phyloP scores from a whole-genome alignment of 2,888 invertebrate species.

The Chromoteleia sp. region DNA sequence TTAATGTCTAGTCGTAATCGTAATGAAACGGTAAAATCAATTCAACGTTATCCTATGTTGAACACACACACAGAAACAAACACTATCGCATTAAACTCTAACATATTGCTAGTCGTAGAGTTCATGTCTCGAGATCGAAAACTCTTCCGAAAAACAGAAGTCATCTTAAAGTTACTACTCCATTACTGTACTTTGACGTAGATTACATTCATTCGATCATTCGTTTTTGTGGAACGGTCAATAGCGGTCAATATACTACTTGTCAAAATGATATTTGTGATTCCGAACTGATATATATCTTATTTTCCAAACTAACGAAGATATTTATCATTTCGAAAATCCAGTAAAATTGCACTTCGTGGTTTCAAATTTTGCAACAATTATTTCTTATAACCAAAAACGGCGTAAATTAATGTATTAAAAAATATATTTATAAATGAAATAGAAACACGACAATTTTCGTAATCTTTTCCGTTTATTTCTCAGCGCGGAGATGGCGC shows the following conservation, averaged over 20 bases:
- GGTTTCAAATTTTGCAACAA: no score
- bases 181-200: constrained; percentile 47
- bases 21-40: constrained; percentile 38
- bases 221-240: constrained; percentile 49
- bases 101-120: constrained; percentile 53
- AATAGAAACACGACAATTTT: not conserved
- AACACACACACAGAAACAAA: not conserved
- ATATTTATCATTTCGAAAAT: constrained; percentile 35
- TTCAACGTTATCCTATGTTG: constrained; percentile 20
- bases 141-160: constrained; percentile 40
- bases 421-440: not conserved
- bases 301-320: constrained; percentile 40
- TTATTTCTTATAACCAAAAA: no score
- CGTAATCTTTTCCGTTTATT: constrained; percentile 17
- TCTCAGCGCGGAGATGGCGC: constrained; percentile 1
- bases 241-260: constrained; percentile 48
- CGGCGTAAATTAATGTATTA: no score
- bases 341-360: not conserved
- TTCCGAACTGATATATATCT: constrained; percentile 37
- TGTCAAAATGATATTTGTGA: constrained; percentile 55
- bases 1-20: constrained; percentile 15
- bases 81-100: constrained; percentile 11
- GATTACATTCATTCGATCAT: constrained; percentile 63
- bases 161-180: constrained; percentile 55
- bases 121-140: constrained; percentile 42